phyloP scores from a whole-genome alignment of 2,113 vertebrate genomes.

The Sander lucioperca region DNA sequence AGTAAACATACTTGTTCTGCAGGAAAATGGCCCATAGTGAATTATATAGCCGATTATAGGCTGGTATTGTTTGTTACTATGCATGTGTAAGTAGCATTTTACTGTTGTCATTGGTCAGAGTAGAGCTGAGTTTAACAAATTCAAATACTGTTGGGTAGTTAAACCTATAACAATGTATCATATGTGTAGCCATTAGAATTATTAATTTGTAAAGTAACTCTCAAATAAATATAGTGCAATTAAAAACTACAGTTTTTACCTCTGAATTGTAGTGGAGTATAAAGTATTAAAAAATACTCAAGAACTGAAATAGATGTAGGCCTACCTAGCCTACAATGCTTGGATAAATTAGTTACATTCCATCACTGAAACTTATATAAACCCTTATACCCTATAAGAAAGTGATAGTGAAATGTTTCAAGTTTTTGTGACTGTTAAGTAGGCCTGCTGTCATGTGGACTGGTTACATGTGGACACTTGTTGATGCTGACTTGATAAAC shows the following conservation, averaged over 20 bases:
- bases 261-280: not conserved
- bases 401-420: not conserved
- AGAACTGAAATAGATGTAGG: not conserved
- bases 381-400: not conserved
- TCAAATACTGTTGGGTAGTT: not conserved
- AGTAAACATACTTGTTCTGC: not conserved
- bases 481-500: conserved; percentile 50
- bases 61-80: not conserved
- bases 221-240: not conserved
- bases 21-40: not conserved
- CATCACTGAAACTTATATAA: not conserved
- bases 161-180: not conserved
- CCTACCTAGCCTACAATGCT: not conserved
- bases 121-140: not conserved
- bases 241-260: not conserved
- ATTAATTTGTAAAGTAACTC: not conserved
- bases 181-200: not conserved
- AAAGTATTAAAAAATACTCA: not conserved
- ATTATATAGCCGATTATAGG: not conserved
- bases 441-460: not conserved
- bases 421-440: not conserved
- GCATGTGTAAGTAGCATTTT: not conserved
- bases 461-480: conserved; percentile 58
- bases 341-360: not conserved
- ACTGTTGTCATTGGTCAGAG: not conserved